Evolutionary conservation across 2,113 vertebrate species (phyloP), one percentile per base, ranked within the genome.

Genomic region (Myocastor coypus): DNA sequence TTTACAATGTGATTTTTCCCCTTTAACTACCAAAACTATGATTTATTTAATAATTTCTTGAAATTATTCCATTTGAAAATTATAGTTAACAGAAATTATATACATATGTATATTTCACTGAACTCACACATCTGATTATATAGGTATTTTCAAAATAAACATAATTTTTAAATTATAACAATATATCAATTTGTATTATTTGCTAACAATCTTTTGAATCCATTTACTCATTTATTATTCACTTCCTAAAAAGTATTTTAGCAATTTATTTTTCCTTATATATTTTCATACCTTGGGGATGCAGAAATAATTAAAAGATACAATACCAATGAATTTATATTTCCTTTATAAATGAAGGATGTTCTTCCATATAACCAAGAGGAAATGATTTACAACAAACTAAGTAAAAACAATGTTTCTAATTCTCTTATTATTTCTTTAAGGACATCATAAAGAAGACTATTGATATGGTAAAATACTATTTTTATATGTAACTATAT

Each of bases 371-470:
- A 77, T 32, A 55, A 28, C 42, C 24, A 69, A 66, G 28, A 88
- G 1, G 7, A 94, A 89, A 94, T 88, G 66, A 77, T 34, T 20
- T 34, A 80, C 61, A 83, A 37, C 7, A 1, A 73, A 85, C 52
- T 69, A 7, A 81, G 0, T 69, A 32, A 93, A 12, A 91, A 86
- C 52, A 50, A 92, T 84, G 9, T 91, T 4, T 68, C 61, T 93
- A 75, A 69, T 86, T 92, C 12, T 52, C 90, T 20, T 78, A 68
- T 92, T 59, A 26, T 91, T 95, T 88, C 22, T 91, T 91, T 61
- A 93, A 95, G 89, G 64, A 94, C 87, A 91, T 16, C 19, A 3
- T 52, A 84, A 77, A 88, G 55, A 84, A 91, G 52, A 77, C n/a
- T 46, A 1, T 30, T 82, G 24, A 94, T n/a, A 73, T 52, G 59